Percentiles rank a stretch among this genome's conserved stretches.
Evolutionary conservation across 2,113 vertebrate genomes (phyloP).

Genomic region (Ariopsis seemanni): DNA sequence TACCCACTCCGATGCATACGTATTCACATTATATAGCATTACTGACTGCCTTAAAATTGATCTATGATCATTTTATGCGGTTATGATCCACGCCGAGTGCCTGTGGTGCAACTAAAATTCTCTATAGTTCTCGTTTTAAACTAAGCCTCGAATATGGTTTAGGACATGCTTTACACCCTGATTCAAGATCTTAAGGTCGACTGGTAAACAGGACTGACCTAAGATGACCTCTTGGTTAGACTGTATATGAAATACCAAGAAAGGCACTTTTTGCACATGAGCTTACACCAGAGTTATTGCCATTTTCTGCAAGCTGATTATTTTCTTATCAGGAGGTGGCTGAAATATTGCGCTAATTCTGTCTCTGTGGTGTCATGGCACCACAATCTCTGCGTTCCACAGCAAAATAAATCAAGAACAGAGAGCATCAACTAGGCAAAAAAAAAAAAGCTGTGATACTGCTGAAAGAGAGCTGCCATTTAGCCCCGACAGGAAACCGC

Average conservation of each 20-base stretch:
- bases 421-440: conserved; percentile 48
- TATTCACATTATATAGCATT: too few relatives aligned
- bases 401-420: conserved; percentile 60
- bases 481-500: conserved; percentile 53
- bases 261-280: conserved; percentile 30
- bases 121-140: background rate
- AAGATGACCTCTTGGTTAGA: conserved; percentile 64
- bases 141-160: too few relatives aligned
- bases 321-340: conserved; percentile 67
- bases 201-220: conserved; percentile 66
- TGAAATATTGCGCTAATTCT: conserved; percentile 70
- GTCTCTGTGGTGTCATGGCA: conserved; percentile 57
- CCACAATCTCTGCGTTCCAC: conserved; percentile 52
- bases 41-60: too few relatives aligned
- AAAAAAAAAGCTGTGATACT: conserved; percentile 40
- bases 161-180: conserved; percentile 60
- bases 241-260: conserved; percentile 67
- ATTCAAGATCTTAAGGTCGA: background rate
- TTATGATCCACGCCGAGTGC: too few relatives aligned
- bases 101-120: background rate
- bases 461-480: conserved; percentile 54
- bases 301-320: conserved; percentile 62
- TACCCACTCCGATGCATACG: background rate
- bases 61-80: too few relatives aligned
- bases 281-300: conserved; percentile 31